phyloP scores from a whole-genome alignment of 2,113 vertebrate genomes.

The Neotoma lepida region DNA sequence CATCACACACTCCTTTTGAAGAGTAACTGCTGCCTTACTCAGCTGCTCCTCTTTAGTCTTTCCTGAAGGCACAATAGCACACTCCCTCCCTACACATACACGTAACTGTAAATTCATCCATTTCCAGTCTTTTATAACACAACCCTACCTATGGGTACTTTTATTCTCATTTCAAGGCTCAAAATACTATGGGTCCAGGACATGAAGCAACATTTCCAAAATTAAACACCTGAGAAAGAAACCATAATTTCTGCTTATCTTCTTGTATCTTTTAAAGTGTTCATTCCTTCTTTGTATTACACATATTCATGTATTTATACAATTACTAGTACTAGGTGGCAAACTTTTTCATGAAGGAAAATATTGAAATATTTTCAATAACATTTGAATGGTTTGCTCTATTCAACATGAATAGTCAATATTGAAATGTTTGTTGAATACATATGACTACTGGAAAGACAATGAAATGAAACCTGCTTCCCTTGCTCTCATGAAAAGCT shows the following conservation, averaged over 20 bases:
- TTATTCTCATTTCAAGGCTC: background rate
- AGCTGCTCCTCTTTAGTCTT: background rate
- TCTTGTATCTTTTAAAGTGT: background rate
- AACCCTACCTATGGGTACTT: background rate
- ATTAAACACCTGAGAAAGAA: background rate
- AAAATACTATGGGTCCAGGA: background rate
- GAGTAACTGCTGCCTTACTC: background rate
- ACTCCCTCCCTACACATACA: background rate
- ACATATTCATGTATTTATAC: background rate
- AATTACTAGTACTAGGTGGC: background rate
- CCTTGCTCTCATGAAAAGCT: background rate
- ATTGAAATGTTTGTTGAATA: background rate
- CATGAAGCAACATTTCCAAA: background rate
- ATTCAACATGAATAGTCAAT: background rate
- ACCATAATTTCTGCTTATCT: background rate
- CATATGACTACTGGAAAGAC: background rate
- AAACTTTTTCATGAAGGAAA: background rate
- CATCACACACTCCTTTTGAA: background rate
- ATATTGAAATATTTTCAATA: background rate
- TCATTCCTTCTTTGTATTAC: background rate
- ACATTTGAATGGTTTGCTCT: background rate
- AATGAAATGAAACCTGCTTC: background rate
- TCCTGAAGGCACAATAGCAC: background rate
- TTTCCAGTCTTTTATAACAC: background rate
- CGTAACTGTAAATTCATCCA: background rate